A percentile compares a stretch with the other conserved stretches of the same genome.
Evolutionary conservation across 2,888 invertebrate genomes (phyloP).

Genomic region (Drymonia ruficornis): DNA sequence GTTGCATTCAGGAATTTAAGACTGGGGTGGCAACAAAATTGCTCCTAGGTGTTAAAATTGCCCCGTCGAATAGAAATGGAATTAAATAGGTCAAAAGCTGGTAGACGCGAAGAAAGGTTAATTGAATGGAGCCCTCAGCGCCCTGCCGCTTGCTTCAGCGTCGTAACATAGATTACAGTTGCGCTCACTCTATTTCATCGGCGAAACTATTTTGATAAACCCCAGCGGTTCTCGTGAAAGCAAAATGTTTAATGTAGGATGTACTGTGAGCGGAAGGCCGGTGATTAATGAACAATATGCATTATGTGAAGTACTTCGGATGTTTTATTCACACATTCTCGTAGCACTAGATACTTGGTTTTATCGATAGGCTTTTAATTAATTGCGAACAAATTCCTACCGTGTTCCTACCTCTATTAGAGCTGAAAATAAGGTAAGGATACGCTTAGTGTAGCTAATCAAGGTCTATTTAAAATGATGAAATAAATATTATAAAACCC

Average conservation of each 20-base stretch:
- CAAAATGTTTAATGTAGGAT: background rate
- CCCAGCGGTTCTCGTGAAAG: background rate
- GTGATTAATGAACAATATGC: constrained; percentile 4
- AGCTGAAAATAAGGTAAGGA: too few species aligned
- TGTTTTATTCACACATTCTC: constrained; percentile 2
- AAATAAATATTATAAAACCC: background rate
- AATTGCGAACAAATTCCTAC: too few species aligned
- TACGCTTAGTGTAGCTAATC: too few species aligned
- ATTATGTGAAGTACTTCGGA: background rate
- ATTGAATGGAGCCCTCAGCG: constrained; percentile 60
- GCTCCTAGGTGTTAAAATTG: constrained; percentile 25
- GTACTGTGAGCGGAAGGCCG: background rate
- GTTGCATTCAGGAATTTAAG: constrained; percentile 17
- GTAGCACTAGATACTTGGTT: too few species aligned
- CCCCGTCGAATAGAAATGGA: constrained; percentile 50
- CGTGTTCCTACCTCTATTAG: too few species aligned
- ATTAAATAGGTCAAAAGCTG: constrained; percentile 63
- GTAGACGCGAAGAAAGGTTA: constrained; percentile 57
- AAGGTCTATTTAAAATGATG: too few species aligned
- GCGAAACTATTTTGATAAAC: constrained; percentile 40
- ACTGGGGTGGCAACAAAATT: constrained; percentile 24
- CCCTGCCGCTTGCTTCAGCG: constrained; percentile 25
- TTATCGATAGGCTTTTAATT: too few species aligned
- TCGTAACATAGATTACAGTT: constrained; percentile 47
- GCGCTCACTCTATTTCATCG: constrained; percentile 17